phyloP scores from a whole-genome alignment of 2,113 vertebrate species.

The Nymphicus hollandicus region DNA sequence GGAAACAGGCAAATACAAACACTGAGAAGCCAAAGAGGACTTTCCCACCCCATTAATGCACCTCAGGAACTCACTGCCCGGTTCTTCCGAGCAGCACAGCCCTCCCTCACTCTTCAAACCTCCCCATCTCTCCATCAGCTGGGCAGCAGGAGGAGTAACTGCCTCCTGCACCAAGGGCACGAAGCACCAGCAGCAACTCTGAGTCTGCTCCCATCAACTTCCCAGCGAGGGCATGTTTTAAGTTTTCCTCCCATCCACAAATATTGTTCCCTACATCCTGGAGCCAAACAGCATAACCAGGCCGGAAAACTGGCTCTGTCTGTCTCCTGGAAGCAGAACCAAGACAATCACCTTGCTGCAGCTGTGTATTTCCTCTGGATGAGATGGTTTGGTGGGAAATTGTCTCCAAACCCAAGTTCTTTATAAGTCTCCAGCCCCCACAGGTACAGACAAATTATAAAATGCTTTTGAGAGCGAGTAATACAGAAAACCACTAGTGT shows the following conservation, averaged over 20 bases:
- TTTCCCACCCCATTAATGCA: neutral
- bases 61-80: neutral
- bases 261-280: neutral
- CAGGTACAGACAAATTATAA: slow-evolving; percentile 19
- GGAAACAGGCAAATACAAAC: neutral
- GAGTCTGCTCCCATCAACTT: neutral
- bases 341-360: neutral
- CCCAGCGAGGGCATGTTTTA: neutral
- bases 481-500: neutral
- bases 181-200: fast-evolving
- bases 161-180: neutral
- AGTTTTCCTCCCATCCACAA: neutral
- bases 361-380: neutral
- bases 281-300: neutral
- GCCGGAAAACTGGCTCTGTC: neutral
- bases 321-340: neutral
- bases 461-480: neutral
- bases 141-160: neutral
- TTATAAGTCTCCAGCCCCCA: neutral
- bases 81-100: neutral
- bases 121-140: neutral
- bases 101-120: neutral
- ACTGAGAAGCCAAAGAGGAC: neutral
- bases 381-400: neutral
- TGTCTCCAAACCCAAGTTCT: neutral